Evolutionary conservation across 2,113 vertebrate genomes (phyloP), one percentile per base, ranked within the genome.

Genomic region (Cynocephalus volans): DNA sequence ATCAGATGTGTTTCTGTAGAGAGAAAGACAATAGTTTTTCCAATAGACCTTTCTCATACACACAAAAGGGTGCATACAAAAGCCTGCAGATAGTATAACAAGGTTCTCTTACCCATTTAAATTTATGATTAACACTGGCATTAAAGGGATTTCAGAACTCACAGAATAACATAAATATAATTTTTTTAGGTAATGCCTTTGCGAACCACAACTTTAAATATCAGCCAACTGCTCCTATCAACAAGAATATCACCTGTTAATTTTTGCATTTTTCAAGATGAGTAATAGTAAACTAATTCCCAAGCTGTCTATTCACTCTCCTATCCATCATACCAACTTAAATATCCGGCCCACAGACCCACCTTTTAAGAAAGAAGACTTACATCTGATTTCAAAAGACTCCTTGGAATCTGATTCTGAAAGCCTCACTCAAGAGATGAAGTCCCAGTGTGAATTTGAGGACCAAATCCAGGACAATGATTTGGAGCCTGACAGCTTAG

Each of bases 351-450:
- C 97, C 3, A 86, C 83, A 48, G 72, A 31, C 12, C 56, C 17
- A 14, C n/a, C 88, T 64, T 86, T 76, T 70, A 58, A 48, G 1
- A 31, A 91, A 19, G 56, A 79, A 90, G 82, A 96, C 17, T 89
- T 82, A n/a, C 8, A 52, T 50, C 82, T 84, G 31, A 94, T 95
- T 8, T 97, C 91, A 7, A 98, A 96, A 33, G 98, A 99, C 77
- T 98, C 98, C 45, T 97, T 98, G 56, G 99, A 98, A 41, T 99
- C 98, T 0, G 98, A 98, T 76, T 98, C 98, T 0, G 98, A 99
- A 96, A 98, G 98, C 72, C 92, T 98, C 54, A 90, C 65, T 26
- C 98, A 96, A 89, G 99, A 98, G 82, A 98, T 58, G 23, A 93
- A 45, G 8, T 84, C 96, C 75, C 98, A 98, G 81, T 70, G 96